Evolutionary conservation across 2,888 invertebrate genomes (phyloP).

Genomic region (Drosophila ustulata): DNA sequence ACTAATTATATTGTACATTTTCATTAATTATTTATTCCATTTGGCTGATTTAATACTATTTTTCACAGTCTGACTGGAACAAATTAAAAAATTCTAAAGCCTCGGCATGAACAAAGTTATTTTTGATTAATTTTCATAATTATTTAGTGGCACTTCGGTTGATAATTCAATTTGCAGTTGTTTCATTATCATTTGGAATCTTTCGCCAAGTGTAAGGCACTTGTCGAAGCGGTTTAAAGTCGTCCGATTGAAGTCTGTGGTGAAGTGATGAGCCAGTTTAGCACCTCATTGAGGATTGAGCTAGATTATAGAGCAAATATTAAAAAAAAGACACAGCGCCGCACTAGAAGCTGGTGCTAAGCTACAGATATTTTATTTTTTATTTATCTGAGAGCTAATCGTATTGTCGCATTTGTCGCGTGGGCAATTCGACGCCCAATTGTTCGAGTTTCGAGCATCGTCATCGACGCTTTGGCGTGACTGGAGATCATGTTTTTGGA

Average conservation of each 20-base stretch:
- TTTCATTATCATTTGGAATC: not conserved
- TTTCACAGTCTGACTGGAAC: not conserved
- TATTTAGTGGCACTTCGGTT: not conserved
- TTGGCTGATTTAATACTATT: no score
- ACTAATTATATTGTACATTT: no score
- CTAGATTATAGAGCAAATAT: conserved; percentile 23
- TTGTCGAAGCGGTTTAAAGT: conserved; percentile 8
- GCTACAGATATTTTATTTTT: conserved; percentile 1
- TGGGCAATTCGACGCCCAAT: conserved; percentile 53
- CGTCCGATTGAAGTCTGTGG: conserved; percentile 11
- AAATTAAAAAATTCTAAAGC: not conserved
- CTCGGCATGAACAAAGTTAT: not conserved
- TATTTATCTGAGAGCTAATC: not conserved
- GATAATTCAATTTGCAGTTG: not conserved
- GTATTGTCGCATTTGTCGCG: conserved; percentile 28
- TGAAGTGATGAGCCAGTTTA: conserved; percentile 27
- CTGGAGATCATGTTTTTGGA: conserved; percentile 56
- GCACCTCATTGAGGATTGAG: conserved; percentile 42
- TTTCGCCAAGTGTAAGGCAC: conserved; percentile 22
- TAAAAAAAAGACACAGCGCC: not conserved
- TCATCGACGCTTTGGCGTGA: conserved; percentile 51
- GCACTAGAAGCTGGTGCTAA: conserved; percentile 19
- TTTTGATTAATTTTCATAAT: not conserved
- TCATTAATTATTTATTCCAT: no score
- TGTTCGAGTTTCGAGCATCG: conserved; percentile 38